Conservation (phyloP, 2,888 invertebrate species). For the Mechanitis mazaeus region DNA sequence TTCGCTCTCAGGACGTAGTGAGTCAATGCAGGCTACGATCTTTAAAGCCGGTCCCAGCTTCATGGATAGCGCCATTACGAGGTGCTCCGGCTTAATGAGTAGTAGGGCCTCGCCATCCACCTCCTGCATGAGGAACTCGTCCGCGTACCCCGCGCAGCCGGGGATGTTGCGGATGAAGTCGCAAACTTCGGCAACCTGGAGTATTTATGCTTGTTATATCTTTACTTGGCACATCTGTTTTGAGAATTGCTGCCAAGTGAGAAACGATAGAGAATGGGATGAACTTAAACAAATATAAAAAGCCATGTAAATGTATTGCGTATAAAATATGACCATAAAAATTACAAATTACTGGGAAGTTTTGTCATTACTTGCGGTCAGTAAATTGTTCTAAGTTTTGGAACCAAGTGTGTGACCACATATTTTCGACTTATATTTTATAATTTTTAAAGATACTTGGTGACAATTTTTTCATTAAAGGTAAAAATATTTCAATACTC, state of each 20-base stretch:
- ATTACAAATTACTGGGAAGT: too few relatives aligned
- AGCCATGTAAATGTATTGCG: too few relatives aligned
- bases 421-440: too few relatives aligned
- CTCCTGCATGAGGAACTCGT: slow-evolving; percentile 95
- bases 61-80: slow-evolving; percentile 96
- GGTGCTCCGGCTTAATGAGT: slow-evolving; percentile 93
- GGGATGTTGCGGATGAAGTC: slow-evolving; percentile 93
- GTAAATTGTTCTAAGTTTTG: too few relatives aligned
- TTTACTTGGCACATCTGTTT: neutral
- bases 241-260: too few relatives aligned
- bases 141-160: slow-evolving; percentile 94
- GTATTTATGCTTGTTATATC: neutral
- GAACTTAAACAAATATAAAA: too few relatives aligned
- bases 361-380: slow-evolving; percentile 30
- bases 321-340: too few relatives aligned
- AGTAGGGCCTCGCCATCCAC: slow-evolving; percentile 97
- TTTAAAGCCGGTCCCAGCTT: slow-evolving; percentile 97
- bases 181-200: slow-evolving; percentile 88
- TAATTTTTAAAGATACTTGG: too few relatives aligned
- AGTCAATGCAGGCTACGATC: slow-evolving; percentile 94
- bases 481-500: neutral
- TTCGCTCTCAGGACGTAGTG: slow-evolving; percentile 82
- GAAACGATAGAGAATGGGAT: too few relatives aligned
- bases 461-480: too few relatives aligned
- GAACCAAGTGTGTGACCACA: too few relatives aligned